phyloP scores from a whole-genome alignment of 2,113 vertebrate species.

The Ifrita kowaldi region DNA sequence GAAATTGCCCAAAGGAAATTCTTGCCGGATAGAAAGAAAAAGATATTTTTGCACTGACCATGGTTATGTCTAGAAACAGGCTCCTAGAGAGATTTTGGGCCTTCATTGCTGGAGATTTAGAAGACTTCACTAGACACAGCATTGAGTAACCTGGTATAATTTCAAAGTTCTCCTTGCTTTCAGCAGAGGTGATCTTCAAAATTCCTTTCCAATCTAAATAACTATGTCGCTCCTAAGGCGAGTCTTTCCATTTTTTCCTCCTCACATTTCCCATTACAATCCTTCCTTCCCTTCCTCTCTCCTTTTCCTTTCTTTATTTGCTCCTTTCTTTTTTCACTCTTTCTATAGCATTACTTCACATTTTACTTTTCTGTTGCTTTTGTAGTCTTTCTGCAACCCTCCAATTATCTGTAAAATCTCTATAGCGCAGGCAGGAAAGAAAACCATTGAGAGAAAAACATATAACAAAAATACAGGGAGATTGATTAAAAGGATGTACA shows the following conservation, averaged over 20 bases:
- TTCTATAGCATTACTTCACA: neutral
- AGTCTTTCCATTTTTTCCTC: neutral
- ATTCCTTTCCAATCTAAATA: neutral
- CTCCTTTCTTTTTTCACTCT: neutral
- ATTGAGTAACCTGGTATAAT: neutral
- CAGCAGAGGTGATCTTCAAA: neutral
- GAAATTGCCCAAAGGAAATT: neutral
- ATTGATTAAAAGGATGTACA: neutral
- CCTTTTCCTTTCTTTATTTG: neutral
- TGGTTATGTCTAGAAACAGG: neutral
- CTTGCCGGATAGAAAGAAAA: neutral
- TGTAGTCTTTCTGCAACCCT: neutral
- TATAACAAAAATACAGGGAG: neutral
- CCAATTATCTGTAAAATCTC: neutral
- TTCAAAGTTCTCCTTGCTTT: neutral
- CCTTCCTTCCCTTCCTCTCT: neutral
- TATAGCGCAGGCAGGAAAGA: neutral
- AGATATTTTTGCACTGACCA: neutral
- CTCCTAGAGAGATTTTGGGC: neutral
- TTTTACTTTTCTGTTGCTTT: neutral
- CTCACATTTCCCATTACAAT: neutral
- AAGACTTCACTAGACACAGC: neutral
- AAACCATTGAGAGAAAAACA: neutral
- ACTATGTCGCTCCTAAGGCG: neutral
- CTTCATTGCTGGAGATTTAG: neutral